A percentile compares a stretch with the other conserved stretches of the same genome.
Conservation (phyloP, 2,797 vertebrate species). For the Spatula versicolor region DNA sequence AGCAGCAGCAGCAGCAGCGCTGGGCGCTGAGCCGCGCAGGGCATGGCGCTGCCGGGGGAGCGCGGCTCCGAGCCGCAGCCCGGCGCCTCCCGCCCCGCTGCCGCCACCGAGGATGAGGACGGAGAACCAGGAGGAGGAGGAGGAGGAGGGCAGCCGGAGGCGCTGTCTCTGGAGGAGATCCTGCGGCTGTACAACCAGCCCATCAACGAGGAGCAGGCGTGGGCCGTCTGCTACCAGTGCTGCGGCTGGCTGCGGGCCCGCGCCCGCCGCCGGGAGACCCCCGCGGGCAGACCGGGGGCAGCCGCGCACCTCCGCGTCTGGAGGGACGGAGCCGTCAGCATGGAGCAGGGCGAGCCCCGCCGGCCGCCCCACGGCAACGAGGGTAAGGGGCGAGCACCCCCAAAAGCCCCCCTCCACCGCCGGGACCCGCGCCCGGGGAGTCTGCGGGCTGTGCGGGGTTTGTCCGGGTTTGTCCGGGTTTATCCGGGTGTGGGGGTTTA, state of each 20-base stretch:
- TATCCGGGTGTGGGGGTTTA: too few relatives aligned
- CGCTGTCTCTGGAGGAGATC: conserved; percentile 89
- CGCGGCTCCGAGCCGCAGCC: conserved; percentile 22
- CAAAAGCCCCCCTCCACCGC: too few relatives aligned
- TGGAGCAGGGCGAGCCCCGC: conserved; percentile 33
- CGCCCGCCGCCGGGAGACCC: conserved; percentile 37
- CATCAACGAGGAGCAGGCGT: conserved; percentile 98
- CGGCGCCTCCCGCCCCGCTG: conserved; percentile 9
- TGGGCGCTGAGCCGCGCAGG: neutral
- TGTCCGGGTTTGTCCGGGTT: too few relatives aligned
- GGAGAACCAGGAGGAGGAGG: neutral
- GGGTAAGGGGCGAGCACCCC: conserved; percentile 36
- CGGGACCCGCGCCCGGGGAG: too few relatives aligned
- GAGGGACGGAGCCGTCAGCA: conserved; percentile 85
- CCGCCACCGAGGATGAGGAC: conserved; percentile 12
- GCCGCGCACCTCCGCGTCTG: conserved; percentile 84
- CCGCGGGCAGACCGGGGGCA: conserved; percentile 35
- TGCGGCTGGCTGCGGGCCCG: conserved; percentile 81
- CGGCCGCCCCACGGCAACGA: conserved; percentile 3
- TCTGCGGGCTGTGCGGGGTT: too few relatives aligned
- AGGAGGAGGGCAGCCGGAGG: conserved; percentile 69
- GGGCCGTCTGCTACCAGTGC: conserved; percentile 96
- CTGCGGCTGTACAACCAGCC: conserved; percentile 91
- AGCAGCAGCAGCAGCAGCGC: neutral
- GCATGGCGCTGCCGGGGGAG: conserved; percentile 38